phyloP scores from a whole-genome alignment of 1,140 invertebrate species.

The Habropoda laboriosa region DNA sequence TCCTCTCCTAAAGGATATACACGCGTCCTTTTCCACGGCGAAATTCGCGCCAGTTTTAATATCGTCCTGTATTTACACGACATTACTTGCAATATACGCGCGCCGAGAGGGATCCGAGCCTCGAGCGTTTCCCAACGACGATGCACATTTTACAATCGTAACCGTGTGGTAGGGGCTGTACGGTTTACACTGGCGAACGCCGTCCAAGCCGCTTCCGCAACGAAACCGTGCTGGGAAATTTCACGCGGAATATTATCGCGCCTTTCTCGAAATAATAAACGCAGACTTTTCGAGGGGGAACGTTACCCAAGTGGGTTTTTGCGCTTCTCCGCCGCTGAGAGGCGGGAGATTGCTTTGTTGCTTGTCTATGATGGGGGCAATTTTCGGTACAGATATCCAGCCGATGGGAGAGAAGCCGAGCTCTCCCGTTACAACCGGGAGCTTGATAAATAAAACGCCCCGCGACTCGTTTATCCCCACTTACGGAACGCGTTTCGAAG shows the following conservation, averaged over 20 bases:
- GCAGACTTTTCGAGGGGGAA: not conserved
- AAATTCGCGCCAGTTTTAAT: conserved; percentile 72
- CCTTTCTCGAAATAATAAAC: conserved; percentile 34
- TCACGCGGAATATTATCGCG: conserved; percentile 20
- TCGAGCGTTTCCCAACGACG: conserved; percentile 9
- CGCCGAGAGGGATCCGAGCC: not conserved
- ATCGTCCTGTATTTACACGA: conserved; percentile 68
- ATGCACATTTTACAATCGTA: conserved; percentile 16
- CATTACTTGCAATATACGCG: conserved; percentile 59
- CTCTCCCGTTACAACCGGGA: not conserved
- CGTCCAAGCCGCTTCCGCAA: not conserved
- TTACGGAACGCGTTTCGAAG: too few relatives aligned
- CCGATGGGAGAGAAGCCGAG: not conserved
- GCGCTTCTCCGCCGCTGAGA: not conserved
- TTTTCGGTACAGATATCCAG: not conserved
- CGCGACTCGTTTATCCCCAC: not conserved
- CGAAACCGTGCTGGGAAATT: not conserved
- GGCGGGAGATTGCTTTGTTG: not conserved
- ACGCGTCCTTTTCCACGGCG: conserved; percentile 18
- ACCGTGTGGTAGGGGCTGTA: not conserved
- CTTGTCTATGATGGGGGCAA: not conserved
- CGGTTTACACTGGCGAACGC: not conserved
- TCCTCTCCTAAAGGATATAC: not conserved
- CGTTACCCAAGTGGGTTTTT: not conserved
- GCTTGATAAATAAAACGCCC: not conserved